Percentiles rank a stretch among this genome's conserved stretches.
phyloP scores from a whole-genome alignment of 2,797 vertebrate genomes.

The Prionace glauca region DNA sequence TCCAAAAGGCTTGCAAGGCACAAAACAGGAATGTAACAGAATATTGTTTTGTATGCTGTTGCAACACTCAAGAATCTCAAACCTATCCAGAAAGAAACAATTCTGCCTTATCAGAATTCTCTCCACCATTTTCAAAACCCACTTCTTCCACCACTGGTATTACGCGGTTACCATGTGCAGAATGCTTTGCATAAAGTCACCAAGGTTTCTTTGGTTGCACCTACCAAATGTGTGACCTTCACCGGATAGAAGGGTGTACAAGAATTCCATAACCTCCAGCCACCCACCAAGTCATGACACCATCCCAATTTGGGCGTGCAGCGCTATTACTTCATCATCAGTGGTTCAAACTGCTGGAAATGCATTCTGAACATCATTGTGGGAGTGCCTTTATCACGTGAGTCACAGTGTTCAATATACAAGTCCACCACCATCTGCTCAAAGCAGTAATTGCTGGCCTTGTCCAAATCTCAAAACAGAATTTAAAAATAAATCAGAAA shows the following conservation, averaged over 20 bases:
- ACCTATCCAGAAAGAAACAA: not conserved
- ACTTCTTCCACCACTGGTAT: not conserved
- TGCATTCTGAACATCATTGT: not conserved
- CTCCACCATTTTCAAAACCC: not conserved
- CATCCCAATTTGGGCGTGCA: not conserved
- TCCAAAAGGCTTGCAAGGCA: not conserved
- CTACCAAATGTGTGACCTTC: not conserved
- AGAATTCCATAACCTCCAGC: not conserved
- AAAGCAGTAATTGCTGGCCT: not conserved
- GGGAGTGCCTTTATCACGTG: not conserved
- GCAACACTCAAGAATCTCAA: not conserved
- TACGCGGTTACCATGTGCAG: not conserved
- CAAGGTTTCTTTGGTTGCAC: not conserved
- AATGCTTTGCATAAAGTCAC: too few relatives aligned
- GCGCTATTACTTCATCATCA: not conserved
- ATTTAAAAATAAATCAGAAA: not conserved
- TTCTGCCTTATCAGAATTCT: not conserved
- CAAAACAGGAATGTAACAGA: not conserved
- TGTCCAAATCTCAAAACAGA: not conserved
- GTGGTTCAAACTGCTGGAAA: not conserved
- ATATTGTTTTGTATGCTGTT: not conserved
- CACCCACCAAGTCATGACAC: not conserved
- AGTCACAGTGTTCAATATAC: not conserved
- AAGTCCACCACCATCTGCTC: not conserved
- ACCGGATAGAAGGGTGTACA: not conserved